A percentile compares a stretch with the other conserved stretches of the same genome.
Conservation (phyloP, 2,113 vertebrate species). For the Notechis scutatus region DNA sequence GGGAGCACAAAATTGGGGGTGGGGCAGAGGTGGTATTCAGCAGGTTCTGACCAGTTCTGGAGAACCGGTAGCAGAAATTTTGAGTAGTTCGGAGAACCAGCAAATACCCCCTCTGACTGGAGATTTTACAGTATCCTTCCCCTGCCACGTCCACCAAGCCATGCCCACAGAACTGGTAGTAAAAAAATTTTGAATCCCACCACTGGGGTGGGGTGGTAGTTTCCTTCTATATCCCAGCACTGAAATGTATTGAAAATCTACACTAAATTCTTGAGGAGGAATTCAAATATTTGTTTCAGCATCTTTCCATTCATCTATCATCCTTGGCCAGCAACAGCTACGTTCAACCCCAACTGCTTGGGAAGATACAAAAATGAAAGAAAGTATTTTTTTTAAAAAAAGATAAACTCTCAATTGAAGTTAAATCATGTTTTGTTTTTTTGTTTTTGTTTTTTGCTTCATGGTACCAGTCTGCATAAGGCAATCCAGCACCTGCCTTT, state of each 20-base stretch:
- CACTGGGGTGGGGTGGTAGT: background rate
- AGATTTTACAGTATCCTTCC: too few species aligned
- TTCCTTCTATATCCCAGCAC: background rate
- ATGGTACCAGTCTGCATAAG: background rate
- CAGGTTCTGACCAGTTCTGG: too few species aligned
- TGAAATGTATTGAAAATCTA: background rate
- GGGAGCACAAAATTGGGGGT: background rate
- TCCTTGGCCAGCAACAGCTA: background rate
- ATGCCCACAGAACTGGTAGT: too few species aligned
- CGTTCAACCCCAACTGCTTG: background rate
- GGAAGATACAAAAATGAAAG: background rate
- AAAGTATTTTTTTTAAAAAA: background rate
- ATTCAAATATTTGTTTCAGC: background rate
- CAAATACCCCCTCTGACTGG: too few species aligned
- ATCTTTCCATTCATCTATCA: background rate
- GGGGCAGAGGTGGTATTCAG: background rate
- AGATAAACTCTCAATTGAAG: background rate
- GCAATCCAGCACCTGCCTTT: background rate
- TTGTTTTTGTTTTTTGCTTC: background rate
- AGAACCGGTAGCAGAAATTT: too few species aligned
- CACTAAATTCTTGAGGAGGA: background rate
- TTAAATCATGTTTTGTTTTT: background rate
- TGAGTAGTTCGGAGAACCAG: too few species aligned
- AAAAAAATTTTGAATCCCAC: too few species aligned
- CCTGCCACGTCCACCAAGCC: too few species aligned